These are phyloP conservation scores for Didymodactylos carnosus DNA, from an alignment of 2,888 invertebrate genomes.

Conservation along the genomic window DNA sequence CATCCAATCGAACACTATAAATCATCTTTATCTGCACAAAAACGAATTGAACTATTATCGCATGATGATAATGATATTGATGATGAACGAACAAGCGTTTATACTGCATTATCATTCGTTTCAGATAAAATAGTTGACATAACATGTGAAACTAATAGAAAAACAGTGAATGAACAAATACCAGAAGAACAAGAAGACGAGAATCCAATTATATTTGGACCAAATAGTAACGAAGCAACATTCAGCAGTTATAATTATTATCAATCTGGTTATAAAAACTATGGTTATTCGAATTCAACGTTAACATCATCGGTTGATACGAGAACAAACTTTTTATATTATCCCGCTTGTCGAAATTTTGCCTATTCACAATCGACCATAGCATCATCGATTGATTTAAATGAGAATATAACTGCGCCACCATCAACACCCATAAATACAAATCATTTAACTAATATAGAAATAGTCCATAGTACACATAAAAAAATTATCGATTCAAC, in stretches of 20 bases:
- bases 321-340: neutral
- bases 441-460: neutral
- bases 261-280: neutral
- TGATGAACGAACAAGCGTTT: neutral
- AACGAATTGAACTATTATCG: too few relatives aligned
- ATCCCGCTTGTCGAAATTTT: neutral
- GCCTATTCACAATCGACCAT: neutral
- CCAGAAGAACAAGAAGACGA: neutral
- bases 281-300: neutral
- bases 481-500: too few relatives aligned
- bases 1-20: too few relatives aligned
- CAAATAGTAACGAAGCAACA: neutral
- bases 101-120: neutral
- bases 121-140: neutral
- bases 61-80: neutral
- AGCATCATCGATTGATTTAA: neutral
- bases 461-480: too few relatives aligned
- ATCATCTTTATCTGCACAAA: neutral
- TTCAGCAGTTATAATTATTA: neutral
- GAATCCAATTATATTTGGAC: neutral
- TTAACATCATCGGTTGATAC: neutral
- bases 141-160: neutral
- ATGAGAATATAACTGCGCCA: neutral
- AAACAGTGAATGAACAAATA: too few relatives aligned
- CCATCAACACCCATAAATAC: neutral